phyloP scores from a whole-genome alignment of 2,797 vertebrate genomes.

The Ataeniobius toweri region DNA sequence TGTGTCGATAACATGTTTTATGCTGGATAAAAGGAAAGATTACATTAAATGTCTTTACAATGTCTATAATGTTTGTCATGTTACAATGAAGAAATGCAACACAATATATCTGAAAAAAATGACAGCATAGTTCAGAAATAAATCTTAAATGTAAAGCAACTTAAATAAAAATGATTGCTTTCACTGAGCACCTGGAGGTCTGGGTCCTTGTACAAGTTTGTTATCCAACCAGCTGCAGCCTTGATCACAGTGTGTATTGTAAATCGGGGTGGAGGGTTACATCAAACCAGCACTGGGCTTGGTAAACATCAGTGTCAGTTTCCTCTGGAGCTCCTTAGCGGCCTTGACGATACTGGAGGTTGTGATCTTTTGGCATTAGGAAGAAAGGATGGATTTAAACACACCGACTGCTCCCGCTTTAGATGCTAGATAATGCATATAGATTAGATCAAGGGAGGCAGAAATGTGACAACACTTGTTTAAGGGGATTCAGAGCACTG shows the following conservation, averaged over 20 bases:
- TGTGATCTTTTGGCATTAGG: constrained; percentile 49
- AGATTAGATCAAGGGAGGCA: constrained; percentile 44
- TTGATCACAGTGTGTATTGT: neutral
- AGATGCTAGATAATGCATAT: constrained; percentile 40
- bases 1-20: neutral
- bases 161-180: neutral
- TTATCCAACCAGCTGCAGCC: neutral
- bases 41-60: neutral
- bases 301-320: constrained; percentile 52
- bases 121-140: neutral
- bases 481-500: constrained; percentile 52
- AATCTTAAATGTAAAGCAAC: neutral
- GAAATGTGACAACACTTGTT: constrained; percentile 68
- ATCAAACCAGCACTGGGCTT: constrained; percentile 46
- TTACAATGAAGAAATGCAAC: neutral
- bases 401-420: constrained; percentile 34
- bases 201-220: neutral
- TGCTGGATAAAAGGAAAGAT: neutral
- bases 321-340: constrained; percentile 50
- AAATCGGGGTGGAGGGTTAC: constrained; percentile 31
- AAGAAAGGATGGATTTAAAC: constrained; percentile 55
- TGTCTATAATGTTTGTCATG: neutral
- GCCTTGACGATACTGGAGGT: constrained; percentile 49
- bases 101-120: neutral
- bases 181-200: neutral